phyloP scores from a whole-genome alignment of 2,888 invertebrate genomes.

The Parapristionchus giblindavisi region DNA sequence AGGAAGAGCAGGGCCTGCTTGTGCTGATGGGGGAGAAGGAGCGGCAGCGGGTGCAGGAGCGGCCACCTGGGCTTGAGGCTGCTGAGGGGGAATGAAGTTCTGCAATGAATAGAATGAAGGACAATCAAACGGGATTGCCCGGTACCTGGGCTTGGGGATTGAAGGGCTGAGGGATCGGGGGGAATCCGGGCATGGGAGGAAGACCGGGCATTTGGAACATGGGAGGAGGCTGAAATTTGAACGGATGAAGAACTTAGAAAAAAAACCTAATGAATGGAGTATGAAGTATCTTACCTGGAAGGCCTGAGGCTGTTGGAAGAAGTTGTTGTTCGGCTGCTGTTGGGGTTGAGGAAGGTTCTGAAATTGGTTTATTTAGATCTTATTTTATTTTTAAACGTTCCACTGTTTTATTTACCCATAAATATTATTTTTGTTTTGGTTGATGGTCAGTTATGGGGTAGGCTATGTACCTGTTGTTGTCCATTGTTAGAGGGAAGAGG shows the following conservation, averaged over 20 bases:
- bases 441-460: background rate
- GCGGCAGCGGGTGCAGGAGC: background rate
- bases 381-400: background rate
- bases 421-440: background rate
- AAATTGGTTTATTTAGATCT: background rate
- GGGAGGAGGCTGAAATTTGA: slow-evolving; percentile 12
- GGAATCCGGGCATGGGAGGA: slow-evolving; percentile 26
- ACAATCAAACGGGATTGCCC: background rate
- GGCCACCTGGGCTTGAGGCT: background rate
- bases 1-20: background rate
- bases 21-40: background rate
- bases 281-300: slow-evolving; percentile 29
- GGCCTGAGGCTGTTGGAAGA: slow-evolving; percentile 38
- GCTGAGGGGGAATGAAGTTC: slow-evolving; percentile 27
- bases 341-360: background rate
- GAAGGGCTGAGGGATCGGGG: slow-evolving; percentile 30
- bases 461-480: background rate
- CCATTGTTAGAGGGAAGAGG: background rate
- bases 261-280: background rate
- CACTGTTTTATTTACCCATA: background rate
- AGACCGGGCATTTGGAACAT: slow-evolving; percentile 35
- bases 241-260: background rate
- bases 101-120: slow-evolving; percentile 7
- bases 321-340: slow-evolving; percentile 15
- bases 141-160: slow-evolving; percentile 10